Conservation (phyloP, 2,888 invertebrate species). For the Poecilus cupreus region DNA sequence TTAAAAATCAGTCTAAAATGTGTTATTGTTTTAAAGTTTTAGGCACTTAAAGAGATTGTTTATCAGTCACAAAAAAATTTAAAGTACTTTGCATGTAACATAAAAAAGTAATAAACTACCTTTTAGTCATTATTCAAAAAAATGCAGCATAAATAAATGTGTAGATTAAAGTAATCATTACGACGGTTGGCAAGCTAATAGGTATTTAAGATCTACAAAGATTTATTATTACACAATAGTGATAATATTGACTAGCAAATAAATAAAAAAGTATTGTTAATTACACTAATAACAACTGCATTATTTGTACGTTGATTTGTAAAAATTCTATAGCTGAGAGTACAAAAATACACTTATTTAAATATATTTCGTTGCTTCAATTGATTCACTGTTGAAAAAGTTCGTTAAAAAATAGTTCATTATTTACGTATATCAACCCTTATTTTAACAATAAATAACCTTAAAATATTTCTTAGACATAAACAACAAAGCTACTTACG, state of each 20-base stretch:
- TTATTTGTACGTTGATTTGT: conserved; percentile 19
- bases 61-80: conserved; percentile 21
- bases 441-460: conserved; percentile 21
- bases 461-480: conserved; percentile 1
- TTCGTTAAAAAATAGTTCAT: background rate
- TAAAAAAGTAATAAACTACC: background rate
- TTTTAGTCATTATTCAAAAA: background rate
- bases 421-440: conserved; percentile 23
- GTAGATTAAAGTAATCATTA: conserved; percentile 24
- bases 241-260: conserved; percentile 34
- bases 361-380: conserved; percentile 21
- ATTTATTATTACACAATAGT: background rate
- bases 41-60: background rate
- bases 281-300: conserved; percentile 1
- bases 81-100: conserved; percentile 17
- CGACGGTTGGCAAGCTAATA: conserved; percentile 27
- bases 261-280: background rate
- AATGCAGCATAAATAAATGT: background rate
- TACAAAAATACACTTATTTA: conserved; percentile 39
- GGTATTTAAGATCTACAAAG: conserved; percentile 14
- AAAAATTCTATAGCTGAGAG: background rate
- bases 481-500: background rate
- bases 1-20: conserved; percentile 10
- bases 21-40: conserved; percentile 8
- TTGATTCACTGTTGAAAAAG: background rate